Evolutionary conservation across 2,888 invertebrate species (phyloP).

Genomic region (Diogma glabrata): DNA sequence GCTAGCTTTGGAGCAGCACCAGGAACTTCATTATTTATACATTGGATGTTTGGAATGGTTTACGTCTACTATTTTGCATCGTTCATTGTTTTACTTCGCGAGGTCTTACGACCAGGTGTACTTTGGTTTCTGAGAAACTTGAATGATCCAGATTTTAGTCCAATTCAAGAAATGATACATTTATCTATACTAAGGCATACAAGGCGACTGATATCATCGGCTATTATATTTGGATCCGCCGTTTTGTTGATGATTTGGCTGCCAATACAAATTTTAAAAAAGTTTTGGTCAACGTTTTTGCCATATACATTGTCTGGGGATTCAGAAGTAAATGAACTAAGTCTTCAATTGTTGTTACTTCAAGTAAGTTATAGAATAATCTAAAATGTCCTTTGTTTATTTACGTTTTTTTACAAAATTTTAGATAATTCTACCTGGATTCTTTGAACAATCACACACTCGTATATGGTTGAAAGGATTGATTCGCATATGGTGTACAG

Average conservation of each 20-base stretch:
- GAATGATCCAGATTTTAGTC: conserved; percentile 98
- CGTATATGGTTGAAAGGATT: conserved; percentile 87
- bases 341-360: conserved; percentile 78
- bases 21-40: conserved; percentile 94
- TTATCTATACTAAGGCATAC: conserved; percentile 85
- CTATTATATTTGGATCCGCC: conserved; percentile 91
- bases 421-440: conserved; percentile 83
- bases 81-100: conserved; percentile 81
- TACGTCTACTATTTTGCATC: conserved; percentile 99
- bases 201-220: conserved; percentile 80
- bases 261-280: conserved; percentile 77
- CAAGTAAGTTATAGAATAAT: conserved; percentile 45
- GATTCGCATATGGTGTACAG: conserved; percentile 75
- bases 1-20: conserved; percentile 82
- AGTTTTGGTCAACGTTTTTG: conserved; percentile 72
- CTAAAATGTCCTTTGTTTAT: background rate
- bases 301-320: conserved; percentile 89
- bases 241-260: conserved; percentile 94
- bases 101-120: conserved; percentile 92
- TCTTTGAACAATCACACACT: conserved; percentile 93
- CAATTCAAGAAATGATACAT: conserved; percentile 98
- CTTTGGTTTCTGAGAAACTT: conserved; percentile 96
- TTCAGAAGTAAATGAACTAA: conserved; percentile 85
- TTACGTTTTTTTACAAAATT: conserved; percentile 9
- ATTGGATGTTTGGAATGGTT: conserved; percentile 98